Base-by-base conservation (phyloP, 2,797 vertebrate species). In the Spinus pinus region DNA sequence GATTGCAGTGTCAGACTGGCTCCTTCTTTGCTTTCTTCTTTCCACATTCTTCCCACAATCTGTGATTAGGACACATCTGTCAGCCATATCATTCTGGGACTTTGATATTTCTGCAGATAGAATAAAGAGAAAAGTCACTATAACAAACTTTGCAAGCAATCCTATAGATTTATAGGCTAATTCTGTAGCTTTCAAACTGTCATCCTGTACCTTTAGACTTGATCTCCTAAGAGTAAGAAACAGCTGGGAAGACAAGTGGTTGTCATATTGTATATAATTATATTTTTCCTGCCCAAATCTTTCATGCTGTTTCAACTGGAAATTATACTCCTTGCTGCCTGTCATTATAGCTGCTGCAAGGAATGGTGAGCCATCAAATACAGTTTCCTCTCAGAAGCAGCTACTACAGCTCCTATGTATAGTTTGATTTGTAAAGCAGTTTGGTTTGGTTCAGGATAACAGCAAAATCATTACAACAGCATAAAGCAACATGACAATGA, bases 81-180 rank as follows among this genome's bases (percentile, higher is more conserved):
- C 98, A 50, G 91, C 97, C 97, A 99, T 95, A n/a, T 99, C 99
- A 51, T 98, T 98, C 95, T 99, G 99, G 90, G 99, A 99, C 56
- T 97, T 98, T 18, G 99, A 99, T 54, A 99, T 98, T 89, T 98
- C 99, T 99, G 95, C 88, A 94, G 86, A 5, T 80, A 93, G 96
- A 19, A 86, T 37, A 78, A 65, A 64, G 57, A 85, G 33, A 56
- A 35, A 75, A 86, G 53, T 49, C 73, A 78, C 35, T 30, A 21
- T 21, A 78, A 74, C 19, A 65, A 90, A 91, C 23, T 64, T 18
- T 15, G 50, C 35, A 82, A 88, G 44, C 21, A 89, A 78, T 23
- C 18, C 58, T 79, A 8, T 42, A 47, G 31, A 78, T 67, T 67
- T 54, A 57, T 12, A 89, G 64, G 35, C 23, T 62, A 89, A 88